Percentiles rank a stretch among this genome's conserved stretches.
Conservation (phyloP, 92 coral and sea anemone species). For the Heteractis magnifica region DNA sequence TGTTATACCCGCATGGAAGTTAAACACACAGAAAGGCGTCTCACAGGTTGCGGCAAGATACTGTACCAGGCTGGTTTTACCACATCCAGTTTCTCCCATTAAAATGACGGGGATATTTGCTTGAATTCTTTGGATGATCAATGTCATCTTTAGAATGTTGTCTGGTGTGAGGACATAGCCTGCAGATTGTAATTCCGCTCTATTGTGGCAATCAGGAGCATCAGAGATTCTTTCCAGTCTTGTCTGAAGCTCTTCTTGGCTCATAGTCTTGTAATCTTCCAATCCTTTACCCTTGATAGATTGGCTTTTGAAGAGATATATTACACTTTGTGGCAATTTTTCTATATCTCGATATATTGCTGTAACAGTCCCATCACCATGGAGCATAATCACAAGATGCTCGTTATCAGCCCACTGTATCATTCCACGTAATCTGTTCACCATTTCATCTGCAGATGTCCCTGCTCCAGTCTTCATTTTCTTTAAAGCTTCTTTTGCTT, state of each 20-base stretch:
- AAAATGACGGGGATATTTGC: conserved; percentile 86
- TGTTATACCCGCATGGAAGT: conserved; percentile 87
- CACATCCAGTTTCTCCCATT: conserved; percentile 99
- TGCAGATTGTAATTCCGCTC: conserved; percentile 18
- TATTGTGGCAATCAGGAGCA: conserved; percentile 39
- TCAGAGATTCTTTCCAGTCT: conserved; percentile 80
- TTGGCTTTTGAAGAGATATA: conserved; percentile 71
- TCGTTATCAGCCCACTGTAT: conserved; percentile 94
- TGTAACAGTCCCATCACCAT: conserved; percentile 77
- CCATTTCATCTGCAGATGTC: conserved; percentile 73
- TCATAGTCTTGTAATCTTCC: conserved; percentile 70
- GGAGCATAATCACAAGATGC: conserved; percentile 80
- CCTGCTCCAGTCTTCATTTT: conserved; percentile 42
- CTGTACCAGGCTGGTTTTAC: conserved; percentile 85
- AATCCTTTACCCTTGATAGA: conserved; percentile 60
- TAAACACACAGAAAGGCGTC: conserved; percentile 67
- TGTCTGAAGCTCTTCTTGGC: conserved; percentile 71
- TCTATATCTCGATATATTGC: conserved; percentile 75
- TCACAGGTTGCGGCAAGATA: conserved; percentile 71
- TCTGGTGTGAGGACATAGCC: conserved; percentile 91
- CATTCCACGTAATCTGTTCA: conserved; percentile 82
- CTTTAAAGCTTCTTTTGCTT: conserved; percentile 59
- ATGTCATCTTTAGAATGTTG: conserved; percentile 87
- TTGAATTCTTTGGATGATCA: conserved; percentile 86
- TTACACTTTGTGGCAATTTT: conserved; percentile 68